Base-by-base conservation (phyloP, 2,888 invertebrate species). In the Acrobasis repandana region DNA sequence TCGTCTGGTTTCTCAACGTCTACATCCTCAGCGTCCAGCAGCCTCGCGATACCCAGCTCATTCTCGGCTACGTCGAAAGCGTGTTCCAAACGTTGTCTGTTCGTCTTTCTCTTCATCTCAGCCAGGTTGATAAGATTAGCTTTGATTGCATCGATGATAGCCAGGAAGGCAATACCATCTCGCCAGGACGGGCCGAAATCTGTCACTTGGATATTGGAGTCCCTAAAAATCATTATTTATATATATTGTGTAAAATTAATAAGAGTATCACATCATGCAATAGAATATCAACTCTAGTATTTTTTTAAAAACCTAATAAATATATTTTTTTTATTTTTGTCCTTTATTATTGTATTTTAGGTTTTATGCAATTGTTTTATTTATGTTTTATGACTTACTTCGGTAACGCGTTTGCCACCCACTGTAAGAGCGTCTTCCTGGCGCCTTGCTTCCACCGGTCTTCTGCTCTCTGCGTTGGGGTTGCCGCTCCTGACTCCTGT, bases 131-230 rank as follows among this genome's bases (percentile, higher is more conserved):
- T 96, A 68, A 98, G 93, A 83, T 98, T 97, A 48, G 98, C 97
- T 79, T 97, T 97, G 76, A 99, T 98, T 59, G 97, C 97, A 87
- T 99, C 98, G 64, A 99, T 97, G 71, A 99, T 96, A 57, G 98
- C 98, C 61, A 98, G 94, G 93, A 99, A 99, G 33, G 98, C 98
- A 75, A 96, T 94, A 67, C 99, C 99, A 88, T 98, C 98, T 73
- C 98, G 94, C 99, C 99, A 99, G 77, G 98, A 98, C 65, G 96
- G 95, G 38, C 98, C 98, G 84, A 99, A 99, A 90, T 99, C 98
- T 88, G 95, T 95, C 56, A 99, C 96, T 88, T 96, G 95, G 66
- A 98, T 95, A 70, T 97, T 97, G 73, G 95, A 95, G 79, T 97
- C 96, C 90, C 97, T 98, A 87, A 36, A 54, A 65, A 50, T 28